Conservation (phyloP, 1,140 invertebrate genomes). For the Diachasma alloeum region DNA sequence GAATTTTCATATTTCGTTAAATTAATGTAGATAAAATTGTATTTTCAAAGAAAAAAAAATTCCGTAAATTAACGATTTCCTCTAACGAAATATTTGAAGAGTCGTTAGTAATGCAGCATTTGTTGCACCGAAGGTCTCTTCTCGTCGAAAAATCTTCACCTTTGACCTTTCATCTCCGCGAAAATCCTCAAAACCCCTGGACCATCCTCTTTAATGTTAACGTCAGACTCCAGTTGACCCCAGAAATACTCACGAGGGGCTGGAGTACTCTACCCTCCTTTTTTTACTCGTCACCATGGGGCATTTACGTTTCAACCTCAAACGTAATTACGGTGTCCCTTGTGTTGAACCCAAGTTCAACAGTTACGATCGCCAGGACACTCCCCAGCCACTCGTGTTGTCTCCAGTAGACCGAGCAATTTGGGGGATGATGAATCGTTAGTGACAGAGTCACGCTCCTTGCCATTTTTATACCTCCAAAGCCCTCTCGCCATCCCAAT, state of each 20-base stretch:
- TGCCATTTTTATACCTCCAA: not conserved
- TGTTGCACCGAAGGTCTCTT: too few relatives aligned
- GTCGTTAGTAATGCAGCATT: too few relatives aligned
- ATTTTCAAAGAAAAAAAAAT: not conserved
- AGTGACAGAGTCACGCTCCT: not conserved
- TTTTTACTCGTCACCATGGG: not conserved
- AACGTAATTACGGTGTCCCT: not conserved
- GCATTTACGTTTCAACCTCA: not conserved
- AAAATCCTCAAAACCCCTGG: not conserved
- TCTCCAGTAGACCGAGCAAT: not conserved
- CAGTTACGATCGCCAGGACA: not conserved
- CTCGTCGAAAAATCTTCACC: not conserved
- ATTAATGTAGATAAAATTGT: too few relatives aligned
- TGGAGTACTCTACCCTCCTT: not conserved
- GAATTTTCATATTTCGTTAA: too few relatives aligned
- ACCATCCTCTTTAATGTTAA: not conserved
- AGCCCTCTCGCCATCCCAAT: not conserved
- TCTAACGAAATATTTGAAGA: too few relatives aligned
- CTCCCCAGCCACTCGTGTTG: not conserved
- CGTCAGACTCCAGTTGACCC: not conserved
- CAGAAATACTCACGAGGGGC: not conserved
- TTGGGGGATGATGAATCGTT: not conserved
- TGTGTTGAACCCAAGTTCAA: not conserved
- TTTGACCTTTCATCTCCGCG: not conserved
- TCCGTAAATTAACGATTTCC: not conserved